A percentile compares a stretch with the other conserved stretches of the same genome.
phyloP scores from a whole-genome alignment of 2,113 vertebrate genomes.

The Notothenia rossii region DNA sequence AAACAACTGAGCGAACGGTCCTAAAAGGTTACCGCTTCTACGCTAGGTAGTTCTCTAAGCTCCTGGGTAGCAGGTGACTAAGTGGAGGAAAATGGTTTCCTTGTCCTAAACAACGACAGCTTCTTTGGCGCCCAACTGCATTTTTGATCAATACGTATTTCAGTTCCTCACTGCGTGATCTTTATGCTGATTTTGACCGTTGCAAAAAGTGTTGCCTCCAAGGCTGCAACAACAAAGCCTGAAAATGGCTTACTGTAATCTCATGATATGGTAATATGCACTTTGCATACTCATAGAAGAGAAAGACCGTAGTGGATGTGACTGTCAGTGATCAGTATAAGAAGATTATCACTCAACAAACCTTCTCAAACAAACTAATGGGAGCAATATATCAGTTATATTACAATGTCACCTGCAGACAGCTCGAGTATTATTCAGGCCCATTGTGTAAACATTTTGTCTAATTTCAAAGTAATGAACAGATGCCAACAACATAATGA shows the following conservation, averaged over 20 bases:
- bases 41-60: background rate
- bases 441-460: background rate
- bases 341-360: conserved; percentile 25
- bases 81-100: conserved; percentile 8
- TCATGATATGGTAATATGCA: conserved; percentile 63
- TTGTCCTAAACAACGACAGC: conserved; percentile 8
- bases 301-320: conserved; percentile 18
- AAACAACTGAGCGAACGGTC: conserved; percentile 57
- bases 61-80: conserved; percentile 17
- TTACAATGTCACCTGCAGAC: background rate
- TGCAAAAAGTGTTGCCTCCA: conserved; percentile 37
- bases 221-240: conserved; percentile 31
- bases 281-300: conserved; percentile 30
- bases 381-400: conserved; percentile 10
- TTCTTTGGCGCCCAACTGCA: conserved; percentile 20
- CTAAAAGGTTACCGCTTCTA: conserved; percentile 46
- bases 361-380: background rate
- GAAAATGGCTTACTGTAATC: conserved; percentile 65
- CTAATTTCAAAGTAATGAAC: background rate
- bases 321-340: conserved; percentile 8
- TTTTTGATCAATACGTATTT: conserved; percentile 22
- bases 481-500: background rate
- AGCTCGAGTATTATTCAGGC: background rate
- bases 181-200: conserved; percentile 44
- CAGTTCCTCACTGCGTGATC: conserved; percentile 37